Base-by-base conservation (phyloP, 2,797 vertebrate genomes). In the Coregonus ussuriensis region DNA sequence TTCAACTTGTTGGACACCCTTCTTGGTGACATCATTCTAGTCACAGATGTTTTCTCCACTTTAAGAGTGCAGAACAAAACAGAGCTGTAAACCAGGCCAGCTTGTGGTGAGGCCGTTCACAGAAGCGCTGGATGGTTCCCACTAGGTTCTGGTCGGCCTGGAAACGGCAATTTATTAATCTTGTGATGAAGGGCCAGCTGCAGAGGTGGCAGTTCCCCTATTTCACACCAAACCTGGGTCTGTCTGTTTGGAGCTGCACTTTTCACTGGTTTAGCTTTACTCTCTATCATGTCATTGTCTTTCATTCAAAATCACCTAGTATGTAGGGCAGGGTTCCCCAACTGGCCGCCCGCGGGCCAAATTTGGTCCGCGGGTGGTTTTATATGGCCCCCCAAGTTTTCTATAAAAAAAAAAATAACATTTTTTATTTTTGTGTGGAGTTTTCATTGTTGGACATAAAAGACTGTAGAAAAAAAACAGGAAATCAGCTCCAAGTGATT, bases 101-200 rank as follows among this genome's bases (percentile, higher is more conserved):
- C 96, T 97, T 98, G 96, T 88, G 81, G 94, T 94, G 96, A 96
- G 97, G 95, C 97, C 95, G 95, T 94, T 93, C 97, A 94, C 86
- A 87, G 93, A 93, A 94, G 96, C 86, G 87, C 95, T 71, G 95
- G 95, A 99, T 99, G 95, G 96, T 99, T 99, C 97, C 97, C 97
- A 97, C 95, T 97, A 96, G 96, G 95, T 96, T 98, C 96, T 96
- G 96, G 98, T 99, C 95, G 97, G 96, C 97, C 96, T 97, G 98
- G 97, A 97, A 97, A 99, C 97, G 94, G 95, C 96, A 93, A 96
- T 96, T 98, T 99, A 99, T 98, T 99, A 98, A 98, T 99, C 97
- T 98, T 96, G 97, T 97, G 97, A 97, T 96, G 95, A 96, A 95
- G 94, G 93, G 96, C 96, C 97, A 98, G 97, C 98, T 98, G 97